Conservation (phyloP, 1,140 invertebrate genomes). For the Solen grandis region DNA sequence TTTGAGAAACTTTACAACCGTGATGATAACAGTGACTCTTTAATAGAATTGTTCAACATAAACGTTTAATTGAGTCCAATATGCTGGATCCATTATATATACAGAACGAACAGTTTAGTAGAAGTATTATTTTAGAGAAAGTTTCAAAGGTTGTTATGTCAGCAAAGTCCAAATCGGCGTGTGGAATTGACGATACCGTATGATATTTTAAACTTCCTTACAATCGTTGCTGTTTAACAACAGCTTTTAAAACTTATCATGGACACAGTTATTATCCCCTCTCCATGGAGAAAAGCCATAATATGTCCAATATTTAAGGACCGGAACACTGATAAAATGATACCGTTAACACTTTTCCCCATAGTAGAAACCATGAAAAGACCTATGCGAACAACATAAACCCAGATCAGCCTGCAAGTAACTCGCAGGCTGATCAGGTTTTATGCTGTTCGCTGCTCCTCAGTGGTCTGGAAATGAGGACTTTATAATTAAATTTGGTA, state of each 20-base stretch:
- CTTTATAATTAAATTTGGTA: too few relatives aligned
- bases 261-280: constrained; percentile 49
- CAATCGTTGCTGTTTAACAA: not conserved
- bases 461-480: too few relatives aligned
- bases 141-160: not conserved
- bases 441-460: too few relatives aligned
- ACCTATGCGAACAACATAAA: too few relatives aligned
- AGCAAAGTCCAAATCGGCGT: not conserved
- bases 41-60: too few relatives aligned
- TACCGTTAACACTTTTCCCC: too few relatives aligned
- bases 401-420: too few relatives aligned
- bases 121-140: constrained; percentile 11
- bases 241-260: constrained; percentile 55
- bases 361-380: too few relatives aligned
- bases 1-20: constrained; percentile 18
- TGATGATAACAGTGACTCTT: not conserved
- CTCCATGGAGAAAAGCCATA: constrained; percentile 55
- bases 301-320: constrained; percentile 57
- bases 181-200: constrained; percentile 23
- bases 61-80: constrained; percentile 1
- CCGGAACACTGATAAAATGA: constrained; percentile 39
- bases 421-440: too few relatives aligned
- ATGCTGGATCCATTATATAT: not conserved
- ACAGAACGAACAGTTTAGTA: not conserved
- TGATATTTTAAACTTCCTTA: not conserved